Base-by-base conservation (phyloP, 2,113 vertebrate species). In the Xiphophorus couchianus region DNA sequence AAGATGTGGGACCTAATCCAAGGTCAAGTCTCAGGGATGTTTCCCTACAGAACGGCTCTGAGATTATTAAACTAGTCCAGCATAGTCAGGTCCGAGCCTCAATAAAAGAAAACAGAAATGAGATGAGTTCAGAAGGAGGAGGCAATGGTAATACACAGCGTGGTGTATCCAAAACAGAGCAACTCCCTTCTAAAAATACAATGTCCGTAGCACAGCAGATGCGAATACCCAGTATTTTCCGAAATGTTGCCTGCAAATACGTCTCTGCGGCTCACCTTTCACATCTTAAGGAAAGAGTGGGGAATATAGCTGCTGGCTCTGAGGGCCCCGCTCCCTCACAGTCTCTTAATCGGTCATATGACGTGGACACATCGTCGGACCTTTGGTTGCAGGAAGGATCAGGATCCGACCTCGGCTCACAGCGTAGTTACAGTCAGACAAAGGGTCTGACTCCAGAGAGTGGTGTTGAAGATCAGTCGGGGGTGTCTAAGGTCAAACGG, bases 271-370 rank as follows among this genome's bases (percentile, higher is more conserved):
- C 12, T 17, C 39, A 77, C 1, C 9, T 35, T 4, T 75, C 44
- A 0, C 84, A 90, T 64, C 70, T 39, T 11, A 33, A 22, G 29
- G 74, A 73, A 19, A 51, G 65, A 10, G 77, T 28, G 30, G 54
- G 29, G 17, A 73, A 76, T 51, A 14, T 51, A 37, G 5, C n/a
- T 1, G 35, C 31, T 8, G 78, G 69, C 15, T 35, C 62, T 29
- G 75, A 66, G 0, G 2, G 69, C 71, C 84, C 86, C 7, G 28
- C 71, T 19, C 39, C 5, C 60, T 84, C 62, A 6, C 69, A 65
- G 0, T 88, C 89, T n/a, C 75, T 92, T 22, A 93, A 93, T 78
- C 82, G 75, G 68, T 94, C 93, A 0, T 94, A 91, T 14, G 90
- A 93, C 39, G 93, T 94, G 74, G 85, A 93, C 5, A 78, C 72